A percentile compares a stretch with the other conserved stretches of the same genome.
Evolutionary conservation across 2,113 vertebrate genomes (phyloP).

Genomic region (Telmatochromis sp.): DNA sequence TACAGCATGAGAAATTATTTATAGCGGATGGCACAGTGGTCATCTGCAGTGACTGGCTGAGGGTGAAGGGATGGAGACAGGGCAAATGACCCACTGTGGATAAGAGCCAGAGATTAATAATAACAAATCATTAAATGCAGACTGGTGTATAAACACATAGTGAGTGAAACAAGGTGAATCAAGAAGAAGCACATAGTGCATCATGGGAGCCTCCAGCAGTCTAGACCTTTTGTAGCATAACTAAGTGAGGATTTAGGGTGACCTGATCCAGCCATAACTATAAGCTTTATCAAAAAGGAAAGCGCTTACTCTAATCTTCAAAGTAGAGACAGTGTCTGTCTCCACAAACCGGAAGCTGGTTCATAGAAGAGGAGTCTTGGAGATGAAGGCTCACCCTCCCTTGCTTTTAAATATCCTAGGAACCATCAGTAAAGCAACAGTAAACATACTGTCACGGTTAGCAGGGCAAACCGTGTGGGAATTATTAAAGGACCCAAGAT

Average conservation of each 20-base stretch:
- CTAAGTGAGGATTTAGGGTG: background rate
- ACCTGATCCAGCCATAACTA: background rate
- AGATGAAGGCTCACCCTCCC: background rate
- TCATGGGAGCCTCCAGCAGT: background rate
- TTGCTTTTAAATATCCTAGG: background rate
- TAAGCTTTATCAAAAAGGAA: background rate
- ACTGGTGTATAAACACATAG: background rate
- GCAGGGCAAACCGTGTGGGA: background rate
- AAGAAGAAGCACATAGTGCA: background rate
- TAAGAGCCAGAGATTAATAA: background rate
- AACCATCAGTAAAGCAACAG: background rate
- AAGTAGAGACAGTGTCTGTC: background rate
- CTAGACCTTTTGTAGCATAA: background rate
- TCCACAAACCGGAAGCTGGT: background rate
- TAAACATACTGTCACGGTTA: background rate
- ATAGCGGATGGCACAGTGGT: background rate
- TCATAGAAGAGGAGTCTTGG: background rate
- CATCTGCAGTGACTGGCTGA: background rate
- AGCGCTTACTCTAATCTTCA: background rate
- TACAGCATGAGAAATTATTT: background rate
- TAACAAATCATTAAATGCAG: background rate
- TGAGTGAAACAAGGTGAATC: background rate
- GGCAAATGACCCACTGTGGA: background rate
- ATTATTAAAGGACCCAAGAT: background rate
- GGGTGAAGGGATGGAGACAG: background rate